Evolutionary conservation across 1,140 invertebrate genomes (phyloP).

Genomic region (Lordiphosa collinella): DNA sequence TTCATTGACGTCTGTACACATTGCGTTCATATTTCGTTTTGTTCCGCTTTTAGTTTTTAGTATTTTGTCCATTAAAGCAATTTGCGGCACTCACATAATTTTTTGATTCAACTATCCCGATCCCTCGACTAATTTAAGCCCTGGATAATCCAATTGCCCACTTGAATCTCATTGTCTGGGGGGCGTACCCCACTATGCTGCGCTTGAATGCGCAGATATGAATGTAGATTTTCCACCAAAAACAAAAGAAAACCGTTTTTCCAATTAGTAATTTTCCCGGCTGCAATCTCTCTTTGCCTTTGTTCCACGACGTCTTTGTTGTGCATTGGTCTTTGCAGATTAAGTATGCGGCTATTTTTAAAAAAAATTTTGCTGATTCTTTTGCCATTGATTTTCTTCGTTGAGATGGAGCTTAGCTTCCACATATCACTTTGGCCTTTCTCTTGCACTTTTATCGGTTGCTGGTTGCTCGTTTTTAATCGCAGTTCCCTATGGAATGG

Average conservation of each 20-base stretch:
- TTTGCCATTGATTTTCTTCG: slow-evolving; percentile 15
- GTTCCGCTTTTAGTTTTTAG: slow-evolving; percentile 16
- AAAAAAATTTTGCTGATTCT: slow-evolving; percentile 9
- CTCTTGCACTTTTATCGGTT: neutral
- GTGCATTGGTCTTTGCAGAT: slow-evolving; percentile 8
- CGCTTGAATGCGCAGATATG: slow-evolving; percentile 37
- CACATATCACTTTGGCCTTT: neutral
- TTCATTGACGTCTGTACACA: slow-evolving; percentile 46
- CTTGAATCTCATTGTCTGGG: neutral
- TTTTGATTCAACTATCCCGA: slow-evolving; percentile 1
- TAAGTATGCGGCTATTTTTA: slow-evolving; percentile 50
- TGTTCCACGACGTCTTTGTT: slow-evolving; percentile 30
- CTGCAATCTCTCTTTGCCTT: slow-evolving; percentile 6
- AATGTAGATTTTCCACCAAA: slow-evolving; percentile 4
- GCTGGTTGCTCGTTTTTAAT: too few species aligned
- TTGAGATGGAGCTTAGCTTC: slow-evolving; percentile 1
- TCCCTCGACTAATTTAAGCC: slow-evolving; percentile 30
- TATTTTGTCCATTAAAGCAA: too few species aligned
- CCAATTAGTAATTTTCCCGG: slow-evolving; percentile 54
- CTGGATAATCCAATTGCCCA: slow-evolving; percentile 20
- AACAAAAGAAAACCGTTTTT: slow-evolving; percentile 33
- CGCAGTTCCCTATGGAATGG: neutral
- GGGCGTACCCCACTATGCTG: neutral
- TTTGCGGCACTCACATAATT: slow-evolving; percentile 30
- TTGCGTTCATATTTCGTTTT: slow-evolving; percentile 54